Percentiles rank a stretch among this genome's conserved stretches.
phyloP scores from a whole-genome alignment of 2,113 vertebrate species.

The Dascyllus trimaculatus region DNA sequence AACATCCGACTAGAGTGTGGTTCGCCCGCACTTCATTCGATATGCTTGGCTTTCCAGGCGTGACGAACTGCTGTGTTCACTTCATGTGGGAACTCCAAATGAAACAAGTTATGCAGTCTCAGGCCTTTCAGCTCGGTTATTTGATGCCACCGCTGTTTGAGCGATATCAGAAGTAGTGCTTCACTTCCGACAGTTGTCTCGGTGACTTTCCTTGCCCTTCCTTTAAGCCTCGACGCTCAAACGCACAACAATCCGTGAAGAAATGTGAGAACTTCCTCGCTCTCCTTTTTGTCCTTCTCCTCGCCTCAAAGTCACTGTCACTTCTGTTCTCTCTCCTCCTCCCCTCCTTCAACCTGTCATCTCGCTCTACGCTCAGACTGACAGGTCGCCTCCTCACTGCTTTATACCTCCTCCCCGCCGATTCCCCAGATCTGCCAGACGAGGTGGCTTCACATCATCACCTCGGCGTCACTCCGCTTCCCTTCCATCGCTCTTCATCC shows the following conservation, averaged over 20 bases:
- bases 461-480: conserved; percentile 5
- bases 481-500: not conserved
- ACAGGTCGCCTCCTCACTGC: conserved; percentile 36
- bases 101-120: not conserved
- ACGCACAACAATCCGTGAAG: not conserved
- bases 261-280: not conserved
- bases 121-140: not conserved
- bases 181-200: not conserved
- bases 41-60: not conserved
- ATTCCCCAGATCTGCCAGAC: conserved; percentile 8
- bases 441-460: conserved; percentile 20
- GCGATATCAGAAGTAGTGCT: not conserved
- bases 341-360: conserved; percentile 30
- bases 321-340: conserved; percentile 11
- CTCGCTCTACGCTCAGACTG: conserved; percentile 18
- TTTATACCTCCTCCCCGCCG: conserved; percentile 15
- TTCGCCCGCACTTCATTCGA: not conserved
- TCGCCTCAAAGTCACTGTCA: conserved; percentile 20
- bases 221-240: not conserved
- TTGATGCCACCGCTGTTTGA: not conserved
- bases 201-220: not conserved
- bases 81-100: conserved; percentile 9
- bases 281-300: not conserved
- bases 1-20: not conserved
- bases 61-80: not conserved